phyloP scores from a whole-genome alignment of 2,888 invertebrate species.

The Drosophila trichaetosa region DNA sequence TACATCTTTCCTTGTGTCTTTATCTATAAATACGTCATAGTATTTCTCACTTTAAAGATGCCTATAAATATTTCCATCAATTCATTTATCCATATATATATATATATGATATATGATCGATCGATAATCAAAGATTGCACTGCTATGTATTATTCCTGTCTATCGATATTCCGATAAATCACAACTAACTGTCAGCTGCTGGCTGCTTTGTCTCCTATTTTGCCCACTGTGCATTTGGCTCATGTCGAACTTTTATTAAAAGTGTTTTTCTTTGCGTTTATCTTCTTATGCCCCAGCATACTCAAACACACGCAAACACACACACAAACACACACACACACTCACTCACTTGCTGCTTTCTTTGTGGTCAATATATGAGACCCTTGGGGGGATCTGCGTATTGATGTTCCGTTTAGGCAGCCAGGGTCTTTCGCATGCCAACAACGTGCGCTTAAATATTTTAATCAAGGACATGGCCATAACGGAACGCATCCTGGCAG shows the following conservation, averaged over 20 bases:
- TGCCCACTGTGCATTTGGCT: constrained; percentile 40
- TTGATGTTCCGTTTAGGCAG: constrained; percentile 18
- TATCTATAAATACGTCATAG: not conserved
- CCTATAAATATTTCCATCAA: not conserved
- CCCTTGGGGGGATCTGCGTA: constrained; percentile 13
- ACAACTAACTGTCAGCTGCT: not conserved
- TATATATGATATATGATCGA: not conserved
- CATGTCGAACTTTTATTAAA: constrained; percentile 63
- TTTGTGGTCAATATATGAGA: constrained; percentile 9
- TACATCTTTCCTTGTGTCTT: not conserved
- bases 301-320: constrained; percentile 7
- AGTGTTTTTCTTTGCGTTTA: constrained; percentile 61
- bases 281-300: constrained; percentile 28
- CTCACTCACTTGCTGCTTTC: not conserved
- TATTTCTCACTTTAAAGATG: not conserved
- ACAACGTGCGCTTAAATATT: constrained; percentile 54
- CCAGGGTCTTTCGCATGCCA: constrained; percentile 37
- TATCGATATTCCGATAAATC: not conserved
- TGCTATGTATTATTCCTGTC: not conserved
- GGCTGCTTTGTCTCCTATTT: not conserved
- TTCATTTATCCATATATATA: not conserved
- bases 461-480: constrained; percentile 56
- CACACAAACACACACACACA: not conserved
- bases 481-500: constrained; percentile 32
- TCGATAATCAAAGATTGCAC: not conserved